Conservation (phyloP, 2,888 invertebrate species). For the Hymenopus coronatus region DNA sequence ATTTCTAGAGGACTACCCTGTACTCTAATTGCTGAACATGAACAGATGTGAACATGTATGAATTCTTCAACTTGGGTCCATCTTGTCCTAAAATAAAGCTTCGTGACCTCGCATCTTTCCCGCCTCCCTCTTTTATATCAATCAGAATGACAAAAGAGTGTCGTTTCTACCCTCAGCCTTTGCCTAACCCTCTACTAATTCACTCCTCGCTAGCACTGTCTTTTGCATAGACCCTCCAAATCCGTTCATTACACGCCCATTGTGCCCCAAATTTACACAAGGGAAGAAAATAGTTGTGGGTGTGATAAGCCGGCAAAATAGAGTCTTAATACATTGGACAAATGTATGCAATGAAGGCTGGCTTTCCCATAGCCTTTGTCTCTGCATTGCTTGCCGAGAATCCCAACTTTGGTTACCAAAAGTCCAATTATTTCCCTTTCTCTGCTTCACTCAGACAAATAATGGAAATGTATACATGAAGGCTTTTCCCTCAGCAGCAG, state of each 20-base stretch:
- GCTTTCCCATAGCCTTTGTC: background rate
- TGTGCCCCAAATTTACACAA: constrained; percentile 23
- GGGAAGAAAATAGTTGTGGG: background rate
- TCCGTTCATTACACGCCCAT: constrained; percentile 26
- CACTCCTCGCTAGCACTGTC: background rate
- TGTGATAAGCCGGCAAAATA: background rate
- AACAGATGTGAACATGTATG: background rate
- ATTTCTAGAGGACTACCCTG: too few relatives aligned
- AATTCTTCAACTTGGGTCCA: background rate
- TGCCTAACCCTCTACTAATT: background rate
- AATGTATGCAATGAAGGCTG: background rate
- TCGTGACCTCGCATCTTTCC: background rate
- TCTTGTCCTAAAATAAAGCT: background rate
- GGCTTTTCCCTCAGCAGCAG: background rate
- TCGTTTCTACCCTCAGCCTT: constrained; percentile 14
- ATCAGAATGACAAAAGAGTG: constrained; percentile 27
- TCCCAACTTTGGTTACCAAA: background rate
- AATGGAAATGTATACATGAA: background rate
- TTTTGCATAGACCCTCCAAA: constrained; percentile 13
- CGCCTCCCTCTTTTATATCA: background rate
- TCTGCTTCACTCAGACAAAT: background rate
- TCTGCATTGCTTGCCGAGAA: background rate
- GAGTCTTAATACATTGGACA: background rate
- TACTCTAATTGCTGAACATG: too few relatives aligned
- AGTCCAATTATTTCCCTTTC: background rate